Base-by-base conservation (phyloP, 2,888 invertebrate species). In the Scaptodrosophila latifasciaeformis region DNA sequence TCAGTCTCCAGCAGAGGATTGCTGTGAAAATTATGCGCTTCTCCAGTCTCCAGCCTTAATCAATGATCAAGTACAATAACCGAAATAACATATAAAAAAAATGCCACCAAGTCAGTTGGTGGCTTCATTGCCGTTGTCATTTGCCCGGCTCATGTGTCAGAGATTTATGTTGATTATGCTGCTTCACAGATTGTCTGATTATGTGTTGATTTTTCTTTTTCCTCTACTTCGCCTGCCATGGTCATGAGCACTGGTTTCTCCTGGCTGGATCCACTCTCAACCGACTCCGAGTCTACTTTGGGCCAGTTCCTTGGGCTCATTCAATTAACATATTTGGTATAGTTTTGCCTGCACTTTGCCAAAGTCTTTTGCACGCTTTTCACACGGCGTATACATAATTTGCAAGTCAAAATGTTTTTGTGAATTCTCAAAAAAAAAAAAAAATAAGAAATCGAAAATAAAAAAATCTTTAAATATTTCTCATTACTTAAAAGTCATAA, bases 61-160 rank as follows among this genome's bases (percentile, higher is more conserved):
- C 79, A 80, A 62, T 50, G 75, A 80, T 70, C 79, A 79, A 79
- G 79, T 75, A 80, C 82, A 64, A 57, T n/a, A n/a, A n/a, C n/a
- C n/a, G n/a, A n/a, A n/a, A n/a, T n/a, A n/a, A n/a, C n/a, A n/a
- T n/a, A n/a, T n/a, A n/a, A 58, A 59, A 46, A 15, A 43, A 53
- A 24, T 24, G 24, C 46, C 18, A 37, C 42, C 54, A 47, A 29
- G 67, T 49, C 69, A 59, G 59, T 21, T 21, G 21, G 12, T 18
- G 59, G 64, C 60, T 60, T 64, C 59, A 58, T 67, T 58, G 59
- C 45, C 62, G 53, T 29, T 49, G 54, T 53, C 58, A 58, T 37
- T 45, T 19, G 19, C 18, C 19, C 15, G 34, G 34, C 44, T 50
- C 47, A 43, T 31, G 54, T 47, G 50, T 58, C 59, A 55, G 54